A percentile compares a stretch with the other conserved stretches of the same genome.
Conservation (phyloP, 1,140 invertebrate species). For the Trichogramma pretiosum region DNA sequence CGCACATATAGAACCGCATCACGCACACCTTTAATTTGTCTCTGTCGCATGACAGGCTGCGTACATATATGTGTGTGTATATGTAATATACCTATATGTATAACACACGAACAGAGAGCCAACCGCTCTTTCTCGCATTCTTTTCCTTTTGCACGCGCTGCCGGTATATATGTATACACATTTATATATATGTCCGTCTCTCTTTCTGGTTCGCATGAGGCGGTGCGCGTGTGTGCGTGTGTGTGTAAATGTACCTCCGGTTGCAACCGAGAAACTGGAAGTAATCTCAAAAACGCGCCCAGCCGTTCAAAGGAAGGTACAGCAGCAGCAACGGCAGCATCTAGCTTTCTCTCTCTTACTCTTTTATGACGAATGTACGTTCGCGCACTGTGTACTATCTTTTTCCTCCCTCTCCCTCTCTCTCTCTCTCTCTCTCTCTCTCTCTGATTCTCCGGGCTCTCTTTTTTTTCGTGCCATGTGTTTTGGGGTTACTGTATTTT, state of each 20-base stretch:
- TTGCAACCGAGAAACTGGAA: slow-evolving; percentile 13
- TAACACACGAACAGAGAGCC: too few relatives aligned
- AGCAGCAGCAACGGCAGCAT: too few relatives aligned
- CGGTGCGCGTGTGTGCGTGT: neutral
- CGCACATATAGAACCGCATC: too few relatives aligned
- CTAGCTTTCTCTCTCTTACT: too few relatives aligned
- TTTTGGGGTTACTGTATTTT: too few relatives aligned
- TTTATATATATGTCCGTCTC: too few relatives aligned
- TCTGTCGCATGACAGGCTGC: neutral
- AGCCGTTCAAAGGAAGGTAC: slow-evolving; percentile 3
- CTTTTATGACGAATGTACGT: neutral
- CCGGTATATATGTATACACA: too few relatives aligned
- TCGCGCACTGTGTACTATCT: neutral
- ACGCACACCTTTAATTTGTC: slow-evolving; percentile 14
- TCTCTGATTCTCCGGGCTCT: neutral
- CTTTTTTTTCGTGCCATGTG: neutral
- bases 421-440: neutral
- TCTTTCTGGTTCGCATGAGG: neutral
- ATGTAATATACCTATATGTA: too few relatives aligned
- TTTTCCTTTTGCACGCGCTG: neutral
- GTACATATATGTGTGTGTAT: too few relatives aligned
- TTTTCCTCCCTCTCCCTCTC: neutral
- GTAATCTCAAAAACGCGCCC: slow-evolving; percentile 9
- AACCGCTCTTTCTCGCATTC: neutral
- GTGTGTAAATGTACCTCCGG: neutral